A percentile compares a stretch with the other conserved stretches of the same genome.
Conservation (phyloP, 2,113 vertebrate genomes). For the Cyanoderma ruficeps region DNA sequence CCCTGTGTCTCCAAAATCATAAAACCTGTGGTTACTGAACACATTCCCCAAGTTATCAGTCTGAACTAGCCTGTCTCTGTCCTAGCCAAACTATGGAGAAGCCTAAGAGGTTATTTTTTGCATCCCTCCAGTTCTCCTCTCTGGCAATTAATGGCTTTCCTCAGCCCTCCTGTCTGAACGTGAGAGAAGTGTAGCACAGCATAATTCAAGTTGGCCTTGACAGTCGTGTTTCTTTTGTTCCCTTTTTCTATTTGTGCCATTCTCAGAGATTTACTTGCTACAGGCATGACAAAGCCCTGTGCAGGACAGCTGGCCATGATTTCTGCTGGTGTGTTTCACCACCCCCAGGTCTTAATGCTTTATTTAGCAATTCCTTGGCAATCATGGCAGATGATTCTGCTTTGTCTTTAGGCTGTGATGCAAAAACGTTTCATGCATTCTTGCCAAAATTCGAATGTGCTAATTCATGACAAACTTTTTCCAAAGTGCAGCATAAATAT, state of each 20-base stretch:
- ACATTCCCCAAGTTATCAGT: neutral
- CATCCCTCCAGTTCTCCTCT: neutral
- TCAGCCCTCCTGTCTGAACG: neutral
- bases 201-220: neutral
- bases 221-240: neutral
- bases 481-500: neutral
- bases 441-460: neutral
- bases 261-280: neutral
- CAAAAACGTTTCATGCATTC: neutral
- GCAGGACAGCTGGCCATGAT: neutral
- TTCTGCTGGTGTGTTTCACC: neutral
- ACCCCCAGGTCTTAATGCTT: neutral
- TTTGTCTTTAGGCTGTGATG: neutral
- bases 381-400: neutral
- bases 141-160: neutral
- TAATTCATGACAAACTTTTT: neutral
- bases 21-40: neutral
- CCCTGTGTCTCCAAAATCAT: neutral
- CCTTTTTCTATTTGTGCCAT: neutral
- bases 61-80: neutral
- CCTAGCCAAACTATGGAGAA: neutral
- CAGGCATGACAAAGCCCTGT: neutral
- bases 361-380: constrained; percentile 6
- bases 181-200: neutral
- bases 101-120: neutral